A percentile compares a stretch with the other conserved stretches of the same genome.
Conservation (phyloP, 1,140 invertebrate species). For the Pteromalus puparum region DNA sequence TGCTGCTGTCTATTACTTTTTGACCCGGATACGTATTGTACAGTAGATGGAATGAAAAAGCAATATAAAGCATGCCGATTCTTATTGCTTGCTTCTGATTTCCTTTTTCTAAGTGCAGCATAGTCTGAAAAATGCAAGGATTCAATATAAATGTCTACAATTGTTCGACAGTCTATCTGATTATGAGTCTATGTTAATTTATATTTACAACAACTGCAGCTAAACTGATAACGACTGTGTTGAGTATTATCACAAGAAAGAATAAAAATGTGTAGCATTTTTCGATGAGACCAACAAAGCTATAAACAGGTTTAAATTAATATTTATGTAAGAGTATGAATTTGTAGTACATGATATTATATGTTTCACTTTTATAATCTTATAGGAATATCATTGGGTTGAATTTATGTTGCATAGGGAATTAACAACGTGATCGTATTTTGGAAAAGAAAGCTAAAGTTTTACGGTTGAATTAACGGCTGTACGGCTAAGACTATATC, state of each 20-base stretch:
- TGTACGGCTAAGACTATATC: too few relatives aligned
- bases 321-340: neutral
- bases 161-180: neutral
- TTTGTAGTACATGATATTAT: too few relatives aligned
- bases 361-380: too few relatives aligned
- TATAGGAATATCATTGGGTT: too few relatives aligned
- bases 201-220: conserved; percentile 18
- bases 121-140: conserved; percentile 3
- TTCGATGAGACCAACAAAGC: conserved; percentile 10
- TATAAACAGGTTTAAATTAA: neutral
- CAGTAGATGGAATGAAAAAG: conserved; percentile 6
- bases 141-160: neutral
- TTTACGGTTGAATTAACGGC: too few relatives aligned
- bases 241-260: neutral
- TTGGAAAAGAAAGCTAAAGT: too few relatives aligned
- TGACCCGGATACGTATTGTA: conserved; percentile 15
- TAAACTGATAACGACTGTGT: neutral
- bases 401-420: too few relatives aligned
- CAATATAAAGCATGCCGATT: conserved; percentile 14
- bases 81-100: conserved; percentile 5
- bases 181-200: neutral
- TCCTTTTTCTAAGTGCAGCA: conserved; percentile 11
- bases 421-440: too few relatives aligned
- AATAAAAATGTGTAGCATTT: neutral
- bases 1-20: conserved; percentile 18